Evolutionary conservation across 2,797 vertebrate species (phyloP).

Genomic region (Mallotus villosus): DNA sequence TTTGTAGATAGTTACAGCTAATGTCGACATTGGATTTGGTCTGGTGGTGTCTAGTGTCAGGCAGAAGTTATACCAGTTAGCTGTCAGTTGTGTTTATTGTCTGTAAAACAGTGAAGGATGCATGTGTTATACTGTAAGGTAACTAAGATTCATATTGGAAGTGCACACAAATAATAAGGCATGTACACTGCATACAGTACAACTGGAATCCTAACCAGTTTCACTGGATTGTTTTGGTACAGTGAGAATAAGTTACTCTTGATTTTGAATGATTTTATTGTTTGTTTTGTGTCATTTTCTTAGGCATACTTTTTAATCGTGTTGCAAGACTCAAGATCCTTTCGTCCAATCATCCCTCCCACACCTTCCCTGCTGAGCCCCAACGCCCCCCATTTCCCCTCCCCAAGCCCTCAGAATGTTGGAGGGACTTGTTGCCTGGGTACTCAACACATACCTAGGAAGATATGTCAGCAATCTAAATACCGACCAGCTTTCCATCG

Average conservation of each 20-base stretch:
- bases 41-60: neutral
- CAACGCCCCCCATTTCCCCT: conserved; percentile 23
- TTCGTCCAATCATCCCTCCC: conserved; percentile 14
- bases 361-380: conserved; percentile 12
- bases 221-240: neutral
- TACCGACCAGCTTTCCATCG: conserved; percentile 96
- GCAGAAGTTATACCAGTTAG: neutral
- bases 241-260: neutral
- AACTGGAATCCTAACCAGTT: neutral
- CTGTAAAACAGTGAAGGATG: neutral
- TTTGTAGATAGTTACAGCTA: too few species aligned
- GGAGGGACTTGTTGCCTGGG: conserved; percentile 97
- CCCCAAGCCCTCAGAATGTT: conserved; percentile 84
- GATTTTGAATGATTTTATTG: too few species aligned
- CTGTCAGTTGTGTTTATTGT: neutral
- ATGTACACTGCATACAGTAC: neutral
- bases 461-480: conserved; percentile 98
- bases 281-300: neutral
- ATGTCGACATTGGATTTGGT: too few species aligned
- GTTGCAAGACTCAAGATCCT: conserved; percentile 4
- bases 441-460: conserved; percentile 96
- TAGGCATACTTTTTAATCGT: neutral
- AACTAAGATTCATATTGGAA: neutral
- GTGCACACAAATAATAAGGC: neutral
- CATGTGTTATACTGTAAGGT: neutral